phyloP scores from a whole-genome alignment of 2,797 vertebrate species.

The Melanotaenia pygmaea region DNA sequence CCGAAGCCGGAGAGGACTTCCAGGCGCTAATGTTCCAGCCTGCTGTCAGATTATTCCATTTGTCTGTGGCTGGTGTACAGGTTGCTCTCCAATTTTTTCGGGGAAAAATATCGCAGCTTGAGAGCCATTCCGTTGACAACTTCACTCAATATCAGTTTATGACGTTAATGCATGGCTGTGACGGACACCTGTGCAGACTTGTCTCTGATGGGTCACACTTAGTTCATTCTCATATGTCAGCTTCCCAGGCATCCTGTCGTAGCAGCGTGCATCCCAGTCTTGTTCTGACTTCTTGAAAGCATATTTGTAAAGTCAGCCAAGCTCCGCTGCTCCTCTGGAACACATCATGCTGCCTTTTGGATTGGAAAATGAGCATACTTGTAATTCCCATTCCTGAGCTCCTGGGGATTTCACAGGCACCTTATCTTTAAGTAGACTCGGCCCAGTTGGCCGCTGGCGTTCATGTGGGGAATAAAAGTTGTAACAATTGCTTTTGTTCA shows the following conservation, averaged over 20 bases:
- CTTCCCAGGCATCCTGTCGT: constrained; percentile 16
- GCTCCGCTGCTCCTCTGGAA: constrained; percentile 36
- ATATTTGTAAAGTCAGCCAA: constrained; percentile 43
- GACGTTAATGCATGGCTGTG: constrained; percentile 23
- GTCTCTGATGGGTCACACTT: constrained; percentile 36
- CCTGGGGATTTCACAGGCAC: constrained; percentile 5
- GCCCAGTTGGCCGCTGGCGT: background rate
- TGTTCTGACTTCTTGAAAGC: constrained; percentile 35
- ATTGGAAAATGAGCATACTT: constrained; percentile 46
- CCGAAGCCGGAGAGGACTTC: constrained; percentile 50
- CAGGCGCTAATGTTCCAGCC: constrained; percentile 44
- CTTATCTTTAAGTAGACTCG: constrained; percentile 7
- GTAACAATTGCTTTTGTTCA: background rate
- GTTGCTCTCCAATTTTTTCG: constrained; percentile 3
- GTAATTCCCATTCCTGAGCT: constrained; percentile 29
- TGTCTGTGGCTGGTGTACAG: constrained; percentile 19
- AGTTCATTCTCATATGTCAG: constrained; percentile 31
- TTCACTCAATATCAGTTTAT: constrained; percentile 7
- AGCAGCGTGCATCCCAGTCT: background rate
- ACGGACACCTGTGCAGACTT: constrained; percentile 37
- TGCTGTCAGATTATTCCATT: constrained; percentile 30
- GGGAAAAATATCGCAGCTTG: constrained; percentile 40
- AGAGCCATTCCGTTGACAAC: constrained; percentile 21
- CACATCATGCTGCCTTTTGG: constrained; percentile 33
- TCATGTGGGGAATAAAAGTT: background rate